These are phyloP conservation scores for Sinocyclocheilus anshuiensis DNA, from an alignment of 2,113 vertebrate species.

Conservation along the genomic window DNA sequence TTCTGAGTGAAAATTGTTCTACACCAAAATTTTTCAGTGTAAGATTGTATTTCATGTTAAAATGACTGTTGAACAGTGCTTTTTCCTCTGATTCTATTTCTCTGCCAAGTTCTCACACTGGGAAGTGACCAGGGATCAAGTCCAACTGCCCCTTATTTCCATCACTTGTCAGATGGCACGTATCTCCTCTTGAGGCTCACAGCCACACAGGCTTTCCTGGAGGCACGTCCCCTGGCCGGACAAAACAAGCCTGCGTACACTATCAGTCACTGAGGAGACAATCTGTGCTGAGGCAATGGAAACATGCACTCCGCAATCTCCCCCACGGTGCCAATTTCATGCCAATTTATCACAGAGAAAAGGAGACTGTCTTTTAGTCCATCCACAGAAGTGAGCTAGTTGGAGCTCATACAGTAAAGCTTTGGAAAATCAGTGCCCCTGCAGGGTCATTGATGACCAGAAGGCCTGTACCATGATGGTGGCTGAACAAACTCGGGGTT, in stretches of 20 bases:
- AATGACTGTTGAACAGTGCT: neutral
- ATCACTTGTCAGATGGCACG: constrained; percentile 34
- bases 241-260: neutral
- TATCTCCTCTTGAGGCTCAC: constrained; percentile 31
- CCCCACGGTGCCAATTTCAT: constrained; percentile 19
- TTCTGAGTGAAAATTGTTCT: neutral
- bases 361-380: constrained; percentile 12
- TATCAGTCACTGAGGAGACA: constrained; percentile 35
- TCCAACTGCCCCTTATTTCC: constrained; percentile 24
- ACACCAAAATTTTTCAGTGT: neutral
- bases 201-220: neutral
- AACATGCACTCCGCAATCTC: constrained; percentile 33
- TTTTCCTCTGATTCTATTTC: constrained; percentile 8
- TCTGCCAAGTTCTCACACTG: constrained; percentile 38
- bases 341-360: constrained; percentile 40
- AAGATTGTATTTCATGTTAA: neutral
- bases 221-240: too few species aligned
- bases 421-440: constrained; percentile 13
- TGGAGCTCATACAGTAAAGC: constrained; percentile 23
- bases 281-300: constrained; percentile 28
- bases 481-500: too few species aligned
- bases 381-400: constrained; percentile 24
- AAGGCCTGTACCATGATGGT: neutral
- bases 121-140: constrained; percentile 1
- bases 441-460: constrained; percentile 11